Evolutionary conservation across 1,140 invertebrate species (phyloP), one percentile per base, ranked within the genome.

Genomic region (Cyphomyrmex costatus): DNA sequence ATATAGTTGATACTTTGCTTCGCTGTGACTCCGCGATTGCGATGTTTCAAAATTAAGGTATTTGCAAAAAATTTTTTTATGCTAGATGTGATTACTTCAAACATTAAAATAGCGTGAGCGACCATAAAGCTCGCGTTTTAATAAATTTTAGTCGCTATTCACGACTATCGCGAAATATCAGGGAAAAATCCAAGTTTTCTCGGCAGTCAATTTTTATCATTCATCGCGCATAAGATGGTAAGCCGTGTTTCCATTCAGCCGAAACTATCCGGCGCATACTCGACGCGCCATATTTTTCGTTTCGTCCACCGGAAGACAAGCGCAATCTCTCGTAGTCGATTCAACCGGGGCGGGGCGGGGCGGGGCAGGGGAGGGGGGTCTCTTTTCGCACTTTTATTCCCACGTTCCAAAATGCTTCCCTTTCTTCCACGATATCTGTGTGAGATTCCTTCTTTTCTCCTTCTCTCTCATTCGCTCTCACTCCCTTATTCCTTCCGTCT

Each of bases 251-350:
- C 51, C n/a, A 83, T 49, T 53, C 78, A 78, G 36, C 42, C 76
- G 12, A 46, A 46, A 61, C 42, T 42, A 36, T 78, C 42, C 78
- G 63, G 53, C 19, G 42, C 56, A 49, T 33, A 83, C 14, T 73
- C 61, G 14, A 24, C 49, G 61, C 46, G 46, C 33, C 58, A 78
- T 79, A 36, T 56, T 66, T 85, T 80, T 80, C 73, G 56, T 65
- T 53, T 68, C 36, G 49, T 83, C 60, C 53, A 30, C 19, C 84
- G 60, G 51, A 58, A 58, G 76, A 86, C 46, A 70, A 80, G 27
- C 84, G 73, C 84, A 68, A 79, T 86, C 63, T 79, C 84, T 80
- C 74, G 58, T 65, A 77, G 56, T 84, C 82, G 73, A 85, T 85
- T 76, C 73, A 66, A 84, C 24, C 19, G 27, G 10, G 24, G 16